These are phyloP conservation scores for Stichopus chloronotus DNA, from an alignment of 35 echinoderm and acorn worm species.

Conservation along the genomic window DNA sequence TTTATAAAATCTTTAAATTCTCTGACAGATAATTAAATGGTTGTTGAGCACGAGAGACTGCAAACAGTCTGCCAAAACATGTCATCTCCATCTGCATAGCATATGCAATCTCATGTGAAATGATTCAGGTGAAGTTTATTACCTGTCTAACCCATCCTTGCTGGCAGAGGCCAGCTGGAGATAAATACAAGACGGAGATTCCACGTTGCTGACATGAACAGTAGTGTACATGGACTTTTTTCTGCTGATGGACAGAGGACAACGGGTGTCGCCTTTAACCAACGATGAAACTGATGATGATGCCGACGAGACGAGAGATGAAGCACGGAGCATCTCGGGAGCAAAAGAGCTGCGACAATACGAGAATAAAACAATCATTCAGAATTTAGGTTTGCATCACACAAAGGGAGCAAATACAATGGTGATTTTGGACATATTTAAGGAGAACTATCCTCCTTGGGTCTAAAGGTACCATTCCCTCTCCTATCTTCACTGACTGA, in stretches of 20 bases:
- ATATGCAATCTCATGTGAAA: too few relatives aligned
- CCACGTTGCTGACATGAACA: slow-evolving; percentile 83
- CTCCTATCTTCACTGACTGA: too few relatives aligned
- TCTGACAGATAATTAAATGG: too few relatives aligned
- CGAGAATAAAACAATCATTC: background rate
- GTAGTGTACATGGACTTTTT: slow-evolving; percentile 66
- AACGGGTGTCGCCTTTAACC: background rate
- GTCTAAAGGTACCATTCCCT: too few relatives aligned
- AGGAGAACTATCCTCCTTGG: too few relatives aligned
- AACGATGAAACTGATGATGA: background rate
- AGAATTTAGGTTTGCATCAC: background rate
- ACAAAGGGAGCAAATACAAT: too few relatives aligned
- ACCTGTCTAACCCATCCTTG: slow-evolving; percentile 85
- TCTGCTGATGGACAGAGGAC: slow-evolving; percentile 17
- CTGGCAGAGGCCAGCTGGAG: slow-evolving; percentile 81
- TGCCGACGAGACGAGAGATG: background rate
- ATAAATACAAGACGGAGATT: slow-evolving; percentile 77
- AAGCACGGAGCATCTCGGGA: slow-evolving; percentile 49
- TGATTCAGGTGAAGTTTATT: too few relatives aligned
- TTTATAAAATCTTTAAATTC: too few relatives aligned
- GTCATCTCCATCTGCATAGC: too few relatives aligned
- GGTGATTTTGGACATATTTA: too few relatives aligned
- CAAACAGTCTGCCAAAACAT: too few relatives aligned
- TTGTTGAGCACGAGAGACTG: too few relatives aligned
- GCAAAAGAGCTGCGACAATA: slow-evolving; percentile 10